A percentile compares a stretch with the other conserved stretches of the same genome.
phyloP scores from a whole-genome alignment of 2,797 vertebrate species.

The Dicrostonyx torquatus region DNA sequence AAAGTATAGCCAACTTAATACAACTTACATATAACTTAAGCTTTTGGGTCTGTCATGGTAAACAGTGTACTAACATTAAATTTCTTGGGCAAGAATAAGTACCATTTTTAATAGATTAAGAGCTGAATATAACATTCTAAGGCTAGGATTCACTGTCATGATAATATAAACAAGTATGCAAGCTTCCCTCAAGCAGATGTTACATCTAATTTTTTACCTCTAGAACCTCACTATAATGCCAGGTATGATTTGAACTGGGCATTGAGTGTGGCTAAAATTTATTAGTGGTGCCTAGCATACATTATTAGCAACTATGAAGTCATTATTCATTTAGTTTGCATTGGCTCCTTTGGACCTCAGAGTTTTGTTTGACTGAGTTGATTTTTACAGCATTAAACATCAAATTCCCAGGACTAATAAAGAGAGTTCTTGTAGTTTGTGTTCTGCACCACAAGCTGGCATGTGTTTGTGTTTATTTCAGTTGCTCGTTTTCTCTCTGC shows the following conservation, averaged over 20 bases:
- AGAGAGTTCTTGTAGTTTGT: background rate
- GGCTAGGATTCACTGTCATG: background rate
- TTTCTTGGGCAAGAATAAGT: conserved; percentile 35
- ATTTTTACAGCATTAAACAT: conserved; percentile 50
- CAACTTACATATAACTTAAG: background rate
- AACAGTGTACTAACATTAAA: background rate
- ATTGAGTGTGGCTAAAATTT: conserved; percentile 25
- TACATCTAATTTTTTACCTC: background rate
- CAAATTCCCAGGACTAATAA: background rate
- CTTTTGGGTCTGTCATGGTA: background rate
- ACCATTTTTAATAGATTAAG: conserved; percentile 1
- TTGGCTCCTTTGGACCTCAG: background rate
- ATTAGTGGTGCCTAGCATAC: conserved; percentile 27
- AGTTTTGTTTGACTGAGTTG: background rate
- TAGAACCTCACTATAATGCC: background rate
- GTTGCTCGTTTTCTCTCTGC: background rate
- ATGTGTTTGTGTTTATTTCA: background rate
- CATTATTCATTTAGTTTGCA: conserved; percentile 34
- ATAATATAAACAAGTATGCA: conserved; percentile 31
- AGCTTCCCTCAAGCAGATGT: background rate
- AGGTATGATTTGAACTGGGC: background rate
- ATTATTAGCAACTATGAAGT: conserved; percentile 34
- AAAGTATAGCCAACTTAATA: background rate
- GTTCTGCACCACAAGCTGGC: background rate
- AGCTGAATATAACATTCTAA: background rate